Base-by-base conservation (phyloP, 2,113 vertebrate species). In the Atherinomorus stipes region DNA sequence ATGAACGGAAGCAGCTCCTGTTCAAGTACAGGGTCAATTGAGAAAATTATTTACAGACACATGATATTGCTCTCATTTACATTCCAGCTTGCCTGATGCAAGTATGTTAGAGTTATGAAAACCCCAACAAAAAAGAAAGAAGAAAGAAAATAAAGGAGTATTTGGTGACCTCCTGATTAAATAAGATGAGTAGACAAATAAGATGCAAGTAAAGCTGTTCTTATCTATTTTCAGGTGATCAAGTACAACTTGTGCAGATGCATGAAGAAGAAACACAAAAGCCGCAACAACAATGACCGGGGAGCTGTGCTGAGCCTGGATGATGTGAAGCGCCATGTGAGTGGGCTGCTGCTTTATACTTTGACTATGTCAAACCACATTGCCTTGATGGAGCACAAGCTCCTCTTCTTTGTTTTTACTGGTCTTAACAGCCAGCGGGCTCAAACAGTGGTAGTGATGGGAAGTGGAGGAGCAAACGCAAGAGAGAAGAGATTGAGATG, bases 251-350 rank as follows among this genome's bases (percentile, higher is more conserved):
- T 99, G 86, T 99, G 96, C 90, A 94, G 95, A 57, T 90, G 96
- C 61, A 93, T 94, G 86, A 96, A 94, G 91, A 98, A 97, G 91
- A 96, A 94, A 89, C 95, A 96, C 91, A 98, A 98, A 89, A 93
- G 96, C 79, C 97, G 95, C 78, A 98, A 92, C 94, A 99, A 96
- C 91, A 96, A 95, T 0, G 97, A 99, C 92, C 95, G 97, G 68
- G 98, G 97, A 58, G 95, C 97, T 8, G 95, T 96, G 7, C 95
- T 99, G 89, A 99, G 96, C 92, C 95, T 99, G 95, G 97, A 99
- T 19, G 96, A 99, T 64, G 96, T 99, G 83, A 98, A 99, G 76
- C 97, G 95, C 92, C 97, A 99, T 38, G 98, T 98, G 83, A 98
- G 98, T 94, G 88, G 21, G 51, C 78, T 49, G 37, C 74, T 61